Conservation (phyloP, 2,113 vertebrate species). For the Theropithecus gelada region DNA sequence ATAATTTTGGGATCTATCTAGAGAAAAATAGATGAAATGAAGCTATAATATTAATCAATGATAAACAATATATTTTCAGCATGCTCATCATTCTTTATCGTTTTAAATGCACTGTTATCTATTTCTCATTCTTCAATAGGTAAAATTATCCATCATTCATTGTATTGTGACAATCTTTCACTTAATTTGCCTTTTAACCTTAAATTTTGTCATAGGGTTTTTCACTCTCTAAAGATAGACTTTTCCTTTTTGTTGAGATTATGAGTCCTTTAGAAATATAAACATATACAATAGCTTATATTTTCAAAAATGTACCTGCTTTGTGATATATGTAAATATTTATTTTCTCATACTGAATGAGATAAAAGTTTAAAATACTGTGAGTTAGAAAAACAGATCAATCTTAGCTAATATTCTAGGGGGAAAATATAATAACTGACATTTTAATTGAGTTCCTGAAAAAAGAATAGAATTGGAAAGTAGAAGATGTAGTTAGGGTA, state of each 20-base stretch:
- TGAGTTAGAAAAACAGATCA: not conserved
- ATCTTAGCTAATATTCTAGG: not conserved
- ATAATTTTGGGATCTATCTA: not conserved
- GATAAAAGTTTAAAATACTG: not conserved
- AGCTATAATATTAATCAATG: not conserved
- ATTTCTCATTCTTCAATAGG: not conserved
- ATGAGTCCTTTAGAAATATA: not conserved
- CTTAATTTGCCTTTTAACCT: not conserved
- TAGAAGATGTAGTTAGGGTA: not conserved
- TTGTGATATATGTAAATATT: not conserved
- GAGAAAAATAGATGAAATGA: not conserved
- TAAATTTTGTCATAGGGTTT: not conserved
- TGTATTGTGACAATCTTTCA: not conserved
- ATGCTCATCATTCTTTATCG: not conserved
- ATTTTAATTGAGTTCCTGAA: not conserved
- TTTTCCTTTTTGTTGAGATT: not conserved
- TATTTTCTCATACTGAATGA: not conserved
- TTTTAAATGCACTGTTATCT: not conserved
- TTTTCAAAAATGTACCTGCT: not conserved
- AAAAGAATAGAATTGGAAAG: not conserved
- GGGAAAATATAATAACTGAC: not conserved
- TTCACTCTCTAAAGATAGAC: not conserved
- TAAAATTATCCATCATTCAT: not conserved
- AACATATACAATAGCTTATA: not conserved
- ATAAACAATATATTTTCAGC: not conserved